Percentiles rank a stretch among this genome's conserved stretches.
These are phyloP conservation scores for Calephelis nemesis DNA, from an alignment of 1,140 invertebrate species.

Conservation along the genomic window DNA sequence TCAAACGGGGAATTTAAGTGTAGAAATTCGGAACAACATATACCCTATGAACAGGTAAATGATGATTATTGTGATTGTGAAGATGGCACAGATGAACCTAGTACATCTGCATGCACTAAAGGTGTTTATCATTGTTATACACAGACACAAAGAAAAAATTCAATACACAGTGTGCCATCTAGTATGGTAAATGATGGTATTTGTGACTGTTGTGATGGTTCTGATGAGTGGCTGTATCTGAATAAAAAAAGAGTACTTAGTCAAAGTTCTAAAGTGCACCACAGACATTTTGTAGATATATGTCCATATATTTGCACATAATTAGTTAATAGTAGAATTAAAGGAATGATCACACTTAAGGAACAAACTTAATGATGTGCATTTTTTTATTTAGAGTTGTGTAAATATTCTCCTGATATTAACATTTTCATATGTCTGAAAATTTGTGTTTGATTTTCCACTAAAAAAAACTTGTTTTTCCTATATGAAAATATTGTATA, in stretches of 20 bases:
- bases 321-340: neutral
- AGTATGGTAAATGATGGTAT: slow-evolving; percentile 94
- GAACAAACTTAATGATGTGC: too few species aligned
- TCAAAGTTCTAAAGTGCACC: slow-evolving; percentile 44
- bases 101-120: slow-evolving; percentile 92
- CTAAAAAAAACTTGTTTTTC: too few species aligned
- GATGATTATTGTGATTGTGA: slow-evolving; percentile 97
- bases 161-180: slow-evolving; percentile 75
- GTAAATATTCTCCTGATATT: too few species aligned
- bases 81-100: slow-evolving; percentile 94
- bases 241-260: slow-evolving; percentile 47
- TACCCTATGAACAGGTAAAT: slow-evolving; percentile 85
- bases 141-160: slow-evolving; percentile 70
- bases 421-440: too few species aligned
- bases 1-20: slow-evolving; percentile 58
- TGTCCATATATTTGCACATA: slow-evolving; percentile 51
- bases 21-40: slow-evolving; percentile 47
- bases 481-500: too few species aligned
- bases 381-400: too few species aligned
- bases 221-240: slow-evolving; percentile 83
- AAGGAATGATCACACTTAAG: too few species aligned
- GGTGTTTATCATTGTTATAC: slow-evolving; percentile 89
- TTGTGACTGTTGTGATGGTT: slow-evolving; percentile 94
- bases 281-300: slow-evolving; percentile 50
- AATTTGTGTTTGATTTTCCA: too few species aligned